These are phyloP conservation scores for Bradypodion ventrale DNA, from an alignment of 2,797 vertebrate species.

Conservation along the genomic window DNA sequence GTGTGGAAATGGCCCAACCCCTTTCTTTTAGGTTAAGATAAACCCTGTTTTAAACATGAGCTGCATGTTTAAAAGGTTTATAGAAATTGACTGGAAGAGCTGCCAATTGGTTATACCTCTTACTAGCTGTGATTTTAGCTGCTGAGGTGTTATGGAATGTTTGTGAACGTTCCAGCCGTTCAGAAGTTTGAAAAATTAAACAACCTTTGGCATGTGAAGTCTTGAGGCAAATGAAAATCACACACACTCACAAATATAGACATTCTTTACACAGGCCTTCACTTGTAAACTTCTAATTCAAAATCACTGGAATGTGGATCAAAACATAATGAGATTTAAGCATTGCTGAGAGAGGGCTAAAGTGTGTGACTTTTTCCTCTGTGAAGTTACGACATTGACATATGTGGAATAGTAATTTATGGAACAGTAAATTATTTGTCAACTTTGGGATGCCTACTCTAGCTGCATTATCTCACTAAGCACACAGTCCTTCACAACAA, in stretches of 20 bases:
- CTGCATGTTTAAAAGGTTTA: background rate
- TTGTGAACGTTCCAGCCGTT: slow-evolving; percentile 2
- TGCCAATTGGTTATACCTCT: background rate
- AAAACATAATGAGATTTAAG: background rate
- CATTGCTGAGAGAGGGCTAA: background rate
- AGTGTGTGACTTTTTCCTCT: background rate
- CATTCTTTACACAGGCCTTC: slow-evolving; percentile 2
- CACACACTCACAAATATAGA: background rate
- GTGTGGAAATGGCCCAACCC: no score
- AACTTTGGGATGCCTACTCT: background rate
- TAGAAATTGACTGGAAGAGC: background rate
- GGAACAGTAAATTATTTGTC: background rate
- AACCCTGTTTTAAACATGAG: background rate
- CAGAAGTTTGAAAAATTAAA: background rate
- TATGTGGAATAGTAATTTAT: background rate
- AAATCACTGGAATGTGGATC: background rate
- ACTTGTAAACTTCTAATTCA: background rate
- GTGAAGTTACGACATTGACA: background rate
- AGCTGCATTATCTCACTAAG: background rate
- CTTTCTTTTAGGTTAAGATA: no score
- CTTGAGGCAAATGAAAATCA: background rate
- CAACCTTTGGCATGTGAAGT: background rate
- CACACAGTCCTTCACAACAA: background rate
- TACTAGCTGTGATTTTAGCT: background rate
- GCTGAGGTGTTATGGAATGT: background rate